These are phyloP conservation scores for Muntiacus muntjak DNA, from an alignment of 2,113 vertebrate genomes.

Conservation along the genomic window DNA sequence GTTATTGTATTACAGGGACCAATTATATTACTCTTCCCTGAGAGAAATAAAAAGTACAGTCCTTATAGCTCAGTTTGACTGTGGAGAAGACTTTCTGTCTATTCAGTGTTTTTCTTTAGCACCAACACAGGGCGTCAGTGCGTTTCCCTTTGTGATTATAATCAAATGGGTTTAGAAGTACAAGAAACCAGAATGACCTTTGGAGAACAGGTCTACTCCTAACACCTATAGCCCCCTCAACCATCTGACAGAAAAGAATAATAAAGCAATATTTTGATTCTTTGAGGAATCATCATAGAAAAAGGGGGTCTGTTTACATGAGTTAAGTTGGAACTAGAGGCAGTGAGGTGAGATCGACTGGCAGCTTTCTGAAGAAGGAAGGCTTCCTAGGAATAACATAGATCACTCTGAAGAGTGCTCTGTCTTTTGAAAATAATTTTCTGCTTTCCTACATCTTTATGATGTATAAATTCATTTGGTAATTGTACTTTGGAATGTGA, in stretches of 20 bases:
- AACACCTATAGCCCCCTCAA: background rate
- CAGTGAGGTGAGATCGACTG: background rate
- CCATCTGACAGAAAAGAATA: background rate
- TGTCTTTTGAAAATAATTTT: constrained; percentile 37
- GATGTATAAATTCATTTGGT: constrained; percentile 38
- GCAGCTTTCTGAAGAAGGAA: background rate
- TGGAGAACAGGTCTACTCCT: background rate
- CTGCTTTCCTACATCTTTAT: constrained; percentile 25
- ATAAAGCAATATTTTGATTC: background rate
- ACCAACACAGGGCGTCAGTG: background rate
- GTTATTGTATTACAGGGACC: constrained; percentile 35
- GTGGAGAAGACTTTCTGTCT: constrained; percentile 16
- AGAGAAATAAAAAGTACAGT: constrained; percentile 20
- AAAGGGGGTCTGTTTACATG: background rate
- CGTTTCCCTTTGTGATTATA: constrained; percentile 10
- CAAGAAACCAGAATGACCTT: constrained; percentile 15
- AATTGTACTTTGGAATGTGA: constrained; percentile 55
- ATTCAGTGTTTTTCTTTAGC: background rate
- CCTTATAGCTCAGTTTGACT: constrained; percentile 2
- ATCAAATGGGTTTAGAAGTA: constrained; percentile 13
- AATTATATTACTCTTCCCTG: constrained; percentile 48
- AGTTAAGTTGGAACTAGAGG: background rate
- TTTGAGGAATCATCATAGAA: background rate
- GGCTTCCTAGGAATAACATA: background rate
- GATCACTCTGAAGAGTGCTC: background rate